Evolutionary conservation across 1,140 invertebrate species (phyloP).

Genomic region (Anoplophora glabripennis): DNA sequence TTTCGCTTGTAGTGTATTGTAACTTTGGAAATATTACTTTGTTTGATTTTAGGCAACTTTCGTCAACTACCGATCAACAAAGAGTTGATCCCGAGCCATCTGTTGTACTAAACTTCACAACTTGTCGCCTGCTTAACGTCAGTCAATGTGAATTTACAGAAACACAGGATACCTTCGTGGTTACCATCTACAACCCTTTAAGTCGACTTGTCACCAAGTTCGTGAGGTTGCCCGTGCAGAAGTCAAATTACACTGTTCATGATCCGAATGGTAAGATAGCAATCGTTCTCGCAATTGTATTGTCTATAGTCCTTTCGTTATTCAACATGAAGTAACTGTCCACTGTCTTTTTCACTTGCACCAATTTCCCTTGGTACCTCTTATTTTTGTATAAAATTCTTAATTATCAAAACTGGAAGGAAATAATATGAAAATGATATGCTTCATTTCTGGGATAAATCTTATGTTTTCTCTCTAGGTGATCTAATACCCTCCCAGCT

Average conservation of each 20-base stretch:
- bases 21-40: no score
- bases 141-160: conserved; percentile 66
- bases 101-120: conserved; percentile 18
- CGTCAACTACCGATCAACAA: no score
- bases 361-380: no score
- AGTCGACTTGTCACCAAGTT: conserved; percentile 62
- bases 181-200: conserved; percentile 81
- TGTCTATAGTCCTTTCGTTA: not conserved
- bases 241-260: conserved; percentile 59
- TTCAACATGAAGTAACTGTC: no score
- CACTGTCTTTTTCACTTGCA: no score
- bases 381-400: no score
- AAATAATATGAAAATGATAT: no score
- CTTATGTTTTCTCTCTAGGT: conserved; percentile 47
- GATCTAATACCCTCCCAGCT: conserved; percentile 58
- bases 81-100: conserved; percentile 2
- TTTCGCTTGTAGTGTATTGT: no score
- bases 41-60: no score
- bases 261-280: conserved; percentile 56
- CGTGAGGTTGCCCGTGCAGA: conserved; percentile 69
- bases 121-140: conserved; percentile 54
- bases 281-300: not conserved
- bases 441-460: no score
- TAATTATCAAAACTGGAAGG: no score
- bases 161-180: conserved; percentile 58